Evolutionary conservation across 2,888 invertebrate species (phyloP).

Genomic region (Theodoxus fluviatilis): DNA sequence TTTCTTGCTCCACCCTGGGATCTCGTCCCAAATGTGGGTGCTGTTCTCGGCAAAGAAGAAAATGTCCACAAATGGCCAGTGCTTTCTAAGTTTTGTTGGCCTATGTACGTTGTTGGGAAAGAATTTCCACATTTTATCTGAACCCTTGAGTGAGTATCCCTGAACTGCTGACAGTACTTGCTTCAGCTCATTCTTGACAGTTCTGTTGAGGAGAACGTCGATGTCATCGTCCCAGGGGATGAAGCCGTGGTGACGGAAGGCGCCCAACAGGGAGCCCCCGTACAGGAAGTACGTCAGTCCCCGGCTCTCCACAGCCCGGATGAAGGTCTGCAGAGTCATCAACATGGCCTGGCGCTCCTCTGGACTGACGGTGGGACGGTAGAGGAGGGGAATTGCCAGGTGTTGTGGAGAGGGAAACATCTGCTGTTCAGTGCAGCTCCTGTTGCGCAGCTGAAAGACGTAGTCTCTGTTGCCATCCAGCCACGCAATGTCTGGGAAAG

Average conservation of each 20-base stretch:
- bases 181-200: constrained; percentile 25
- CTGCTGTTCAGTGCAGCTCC: too few relatives aligned
- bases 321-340: too few relatives aligned
- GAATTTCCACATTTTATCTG: constrained; percentile 35
- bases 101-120: constrained; percentile 28
- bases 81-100: constrained; percentile 25
- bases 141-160: constrained; percentile 26
- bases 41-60: constrained; percentile 40
- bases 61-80: constrained; percentile 45
- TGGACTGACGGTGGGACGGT: too few relatives aligned
- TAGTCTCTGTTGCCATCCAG: too few relatives aligned
- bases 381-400: too few relatives aligned
- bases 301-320: too few relatives aligned
- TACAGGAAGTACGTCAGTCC: too few relatives aligned
- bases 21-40: constrained; percentile 36
- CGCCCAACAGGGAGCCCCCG: too few relatives aligned
- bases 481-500: too few relatives aligned
- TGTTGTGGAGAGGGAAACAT: too few relatives aligned
- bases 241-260: constrained; percentile 39
- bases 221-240: constrained; percentile 44
- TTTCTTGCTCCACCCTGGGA: background rate
- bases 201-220: constrained; percentile 35
- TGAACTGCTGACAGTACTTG: constrained; percentile 29
- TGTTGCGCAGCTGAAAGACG: too few relatives aligned
- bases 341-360: too few relatives aligned